Base-by-base conservation (phyloP, 2,888 invertebrate genomes). In the Erebia palarica region DNA sequence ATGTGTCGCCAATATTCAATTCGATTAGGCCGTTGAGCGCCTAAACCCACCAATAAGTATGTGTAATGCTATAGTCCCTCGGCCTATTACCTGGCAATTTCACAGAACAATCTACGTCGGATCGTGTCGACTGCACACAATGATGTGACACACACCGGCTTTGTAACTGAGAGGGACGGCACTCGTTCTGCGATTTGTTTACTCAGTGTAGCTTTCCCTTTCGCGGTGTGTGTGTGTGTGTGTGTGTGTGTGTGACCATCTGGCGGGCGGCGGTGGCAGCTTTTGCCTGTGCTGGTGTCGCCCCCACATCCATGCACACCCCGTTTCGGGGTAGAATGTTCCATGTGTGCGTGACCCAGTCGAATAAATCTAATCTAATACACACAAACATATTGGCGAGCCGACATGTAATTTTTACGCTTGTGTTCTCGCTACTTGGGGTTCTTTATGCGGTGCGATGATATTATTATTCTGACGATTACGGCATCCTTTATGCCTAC, bases 31-130 rank as follows among this genome's bases (percentile, higher is more conserved):
- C 82, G 86, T 86, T 86, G 86, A 88, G 85, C 88, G 84, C 82
- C 86, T 89, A 88, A 91, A 84, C 86, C 87, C 85, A 86, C 86
- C 88, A 90, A 90, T 91, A 90, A 91, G 89, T 92, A 90, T 89
- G 89, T 92, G 91, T 92, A 92, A 91, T 91, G 85, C 87, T 88
- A 90, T 88, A 92, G 91, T 88, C 88, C 87, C 87, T 86, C 87
- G 86, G 91, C 91, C 92, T 93, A 93, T 92, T 93, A 93, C 93
- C 93, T 93, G 92, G 90, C 92, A 92, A 93, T 92, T 92, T 92
- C 91, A 92, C 92, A 90, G 92, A 91, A 91, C 91, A 92, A 91
- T 91, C 90, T 90, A 91, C 91, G 86, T 88, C 84, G 87, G 86
- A 84, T 86, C 86, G 87, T 84, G 87, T 83, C 87, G 84, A 88